Evolutionary conservation across 2,113 vertebrate genomes (phyloP), one percentile per base, ranked within the genome.

Genomic region (Calcarius ornatus): DNA sequence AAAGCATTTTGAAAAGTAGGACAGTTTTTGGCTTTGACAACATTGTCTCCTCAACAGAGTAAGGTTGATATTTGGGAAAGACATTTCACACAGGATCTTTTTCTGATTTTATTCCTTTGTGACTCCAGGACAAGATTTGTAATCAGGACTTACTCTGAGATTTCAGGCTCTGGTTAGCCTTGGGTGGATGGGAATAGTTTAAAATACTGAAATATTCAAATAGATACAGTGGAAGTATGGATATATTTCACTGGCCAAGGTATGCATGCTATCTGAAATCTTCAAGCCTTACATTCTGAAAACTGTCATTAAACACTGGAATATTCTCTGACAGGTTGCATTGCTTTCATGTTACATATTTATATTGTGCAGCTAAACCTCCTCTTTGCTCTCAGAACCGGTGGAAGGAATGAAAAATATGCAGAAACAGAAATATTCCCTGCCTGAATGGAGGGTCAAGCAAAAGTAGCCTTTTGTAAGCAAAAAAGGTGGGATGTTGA

Each of bases 131-230:
- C 15, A 30, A 90, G 47, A 68, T 71, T 84, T 66, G n/a, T 65
- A 70, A 82, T 59, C 66, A 88, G 48, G 35, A 53, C 65, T 91
- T 51, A 56, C 48, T 75, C 24, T 30, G 61, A 86, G 85, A 89
- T 91, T 94, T 82, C 81, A 90, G 85, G 40, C 48, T 65, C 45
- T 80, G 35, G 56, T 83, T 93, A 68, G 53, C 37, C 77, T 88
- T 85, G 85, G 57, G 84, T 53, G 25, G 38, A 64, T 77, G 45
- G 48, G 68, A 87, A 85, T 71, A 92, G 37, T 80, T 92, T 83
- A 83, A 93, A 92, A 95, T 87, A 90, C 65, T 79, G 85, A 96
- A 94, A 90, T 96, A 96, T 87, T 96, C 60, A 91, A 95, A 94
- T 88, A 60, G 61, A 80, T 93, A 78, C 82, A 38, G 42, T 4